Base-by-base conservation (phyloP, 1,140 invertebrate species). In the Mamestra configurata region DNA sequence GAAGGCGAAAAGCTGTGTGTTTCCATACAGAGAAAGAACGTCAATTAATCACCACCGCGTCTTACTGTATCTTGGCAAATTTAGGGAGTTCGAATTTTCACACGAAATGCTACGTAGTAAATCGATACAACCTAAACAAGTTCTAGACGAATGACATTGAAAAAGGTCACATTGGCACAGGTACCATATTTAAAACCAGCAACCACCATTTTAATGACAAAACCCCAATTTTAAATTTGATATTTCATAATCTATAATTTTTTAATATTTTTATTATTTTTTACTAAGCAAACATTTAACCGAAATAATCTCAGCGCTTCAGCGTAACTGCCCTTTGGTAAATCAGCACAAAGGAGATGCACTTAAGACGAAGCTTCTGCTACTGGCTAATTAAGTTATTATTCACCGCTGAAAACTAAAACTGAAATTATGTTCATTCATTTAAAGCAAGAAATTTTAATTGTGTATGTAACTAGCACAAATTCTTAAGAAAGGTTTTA, bases 301-400 rank as follows among this genome's bases (percentile, higher is more conserved):
- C 57, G 37, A 72, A 64, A 77, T 27, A 68, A 43, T 31, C 15
- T 15, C 20, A 46, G 40, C 40, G 18, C 22, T 71, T 53, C 27
- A 35, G 20, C 24, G n/a, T 11, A 71, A 43, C 37, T 53, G 68
- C 49, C 27, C 68, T 71, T 71, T 71, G 22, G 46, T 49, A 71
- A 71, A 53, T 71, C 46, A 49, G 68, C 8, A 53, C 27, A 53
- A 71, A 71, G 68, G 68, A 71, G 68, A 49, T 24, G 22, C 37
- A n/a, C 13, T 71, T 71, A 71, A 71, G 46, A 46, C 13, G 24
- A n/a, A 53, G 68, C 22, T 15, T n/a, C 5, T 7, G 1, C 0
- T 46, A 61, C 15, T 37, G 0, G 13, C 35, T 27, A 24, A 3
- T 49, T 15, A n/a, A n/a, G n/a, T n/a, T n/a, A 31, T 5, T 31